Evolutionary conservation across 2,797 vertebrate species (phyloP).

Genomic region (Aratinga solstitialis): DNA sequence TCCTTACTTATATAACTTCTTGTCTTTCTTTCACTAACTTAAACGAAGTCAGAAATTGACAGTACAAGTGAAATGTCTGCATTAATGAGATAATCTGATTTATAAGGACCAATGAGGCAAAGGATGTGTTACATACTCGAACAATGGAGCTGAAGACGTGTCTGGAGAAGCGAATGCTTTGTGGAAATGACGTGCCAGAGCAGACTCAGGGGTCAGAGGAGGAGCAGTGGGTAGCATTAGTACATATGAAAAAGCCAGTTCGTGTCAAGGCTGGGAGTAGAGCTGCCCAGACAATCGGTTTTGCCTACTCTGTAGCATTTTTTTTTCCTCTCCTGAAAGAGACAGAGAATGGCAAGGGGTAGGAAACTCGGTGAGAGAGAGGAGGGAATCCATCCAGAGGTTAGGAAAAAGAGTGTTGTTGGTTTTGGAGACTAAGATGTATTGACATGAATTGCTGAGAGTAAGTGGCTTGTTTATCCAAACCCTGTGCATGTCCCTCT

Average conservation of each 20-base stretch:
- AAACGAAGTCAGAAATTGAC: background rate
- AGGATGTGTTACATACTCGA: background rate
- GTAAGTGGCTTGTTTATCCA: background rate
- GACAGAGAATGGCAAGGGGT: background rate
- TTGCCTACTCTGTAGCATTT: background rate
- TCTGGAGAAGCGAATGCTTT: background rate
- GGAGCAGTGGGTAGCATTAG: fast-evolving
- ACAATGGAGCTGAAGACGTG: background rate
- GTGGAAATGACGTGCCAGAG: background rate
- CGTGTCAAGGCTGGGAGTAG: background rate
- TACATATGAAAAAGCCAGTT: background rate
- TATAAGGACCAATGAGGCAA: background rate
- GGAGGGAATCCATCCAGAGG: background rate
- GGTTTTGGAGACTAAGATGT: background rate
- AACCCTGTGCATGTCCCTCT: background rate
- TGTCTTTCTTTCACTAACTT: background rate
- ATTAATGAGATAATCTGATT: slow-evolving; percentile 9
- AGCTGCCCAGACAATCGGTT: background rate
- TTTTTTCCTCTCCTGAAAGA: background rate
- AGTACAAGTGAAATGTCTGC: background rate
- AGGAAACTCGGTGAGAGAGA: background rate
- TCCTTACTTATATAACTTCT: background rate
- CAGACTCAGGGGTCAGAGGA: background rate
- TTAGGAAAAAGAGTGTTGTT: background rate
- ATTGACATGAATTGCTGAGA: background rate